A percentile compares a stretch with the other conserved stretches of the same genome.
These are phyloP conservation scores for Lutjanus erythropterus DNA, from an alignment of 2,113 vertebrate genomes.

Conservation along the genomic window DNA sequence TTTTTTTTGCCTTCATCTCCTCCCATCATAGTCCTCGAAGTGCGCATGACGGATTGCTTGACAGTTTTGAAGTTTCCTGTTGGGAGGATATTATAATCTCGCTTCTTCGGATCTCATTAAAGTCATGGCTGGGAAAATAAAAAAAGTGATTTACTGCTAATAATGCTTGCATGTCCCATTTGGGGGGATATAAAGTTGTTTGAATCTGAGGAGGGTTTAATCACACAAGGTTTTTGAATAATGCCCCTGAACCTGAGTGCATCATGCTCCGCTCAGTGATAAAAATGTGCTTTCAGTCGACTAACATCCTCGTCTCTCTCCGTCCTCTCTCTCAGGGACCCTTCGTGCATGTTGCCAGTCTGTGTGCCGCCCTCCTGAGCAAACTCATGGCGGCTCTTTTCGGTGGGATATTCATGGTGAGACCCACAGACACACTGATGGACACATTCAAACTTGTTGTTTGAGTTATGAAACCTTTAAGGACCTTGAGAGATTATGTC, in stretches of 20 bases:
- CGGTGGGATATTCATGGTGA: conserved; percentile 94
- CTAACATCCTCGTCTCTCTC: conserved; percentile 37
- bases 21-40: conserved; percentile 21
- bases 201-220: conserved; percentile 41
- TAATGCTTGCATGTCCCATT: conserved; percentile 18
- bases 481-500: not conserved
- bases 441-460: not conserved
- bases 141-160: conserved; percentile 38
- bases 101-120: conserved; percentile 38
- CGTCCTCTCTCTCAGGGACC: conserved; percentile 76
- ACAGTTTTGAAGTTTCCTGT: conserved; percentile 28
- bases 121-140: conserved; percentile 33
- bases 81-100: conserved; percentile 10
- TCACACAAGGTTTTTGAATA: conserved; percentile 13
- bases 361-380: conserved; percentile 94
- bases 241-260: conserved; percentile 28
- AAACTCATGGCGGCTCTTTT: conserved; percentile 96
- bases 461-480: not conserved
- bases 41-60: conserved; percentile 22
- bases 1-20: conserved; percentile 10
- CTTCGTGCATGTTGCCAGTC: conserved; percentile 94
- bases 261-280: conserved; percentile 9
- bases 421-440: conserved; percentile 19
- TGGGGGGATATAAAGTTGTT: conserved; percentile 32
- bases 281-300: conserved; percentile 31